Percentiles rank a stretch among this genome's conserved stretches.
These are phyloP conservation scores for Luscinia luscinia DNA, from an alignment of 2,797 vertebrate genomes.

Conservation along the genomic window DNA sequence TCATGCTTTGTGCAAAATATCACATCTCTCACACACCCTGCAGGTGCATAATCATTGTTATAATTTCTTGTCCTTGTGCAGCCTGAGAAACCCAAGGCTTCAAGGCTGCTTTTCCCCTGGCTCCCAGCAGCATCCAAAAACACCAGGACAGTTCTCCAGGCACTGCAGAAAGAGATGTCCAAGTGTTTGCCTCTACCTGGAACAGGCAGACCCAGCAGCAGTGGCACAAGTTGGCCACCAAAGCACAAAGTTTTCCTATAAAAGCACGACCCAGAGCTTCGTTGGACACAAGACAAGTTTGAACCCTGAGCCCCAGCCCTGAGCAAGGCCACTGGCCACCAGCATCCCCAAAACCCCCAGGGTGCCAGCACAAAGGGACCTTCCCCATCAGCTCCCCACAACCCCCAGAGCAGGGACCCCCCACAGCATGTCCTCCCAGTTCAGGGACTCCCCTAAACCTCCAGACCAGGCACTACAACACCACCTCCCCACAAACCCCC, in stretches of 20 bases:
- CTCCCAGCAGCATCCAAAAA: too few species aligned
- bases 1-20: too few species aligned
- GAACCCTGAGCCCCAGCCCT: background rate
- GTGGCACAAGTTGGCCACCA: rapidly evolving
- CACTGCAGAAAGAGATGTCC: too few species aligned
- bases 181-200: rapidly evolving
- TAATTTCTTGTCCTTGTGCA: too few species aligned
- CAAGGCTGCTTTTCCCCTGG: too few species aligned
- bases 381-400: too few species aligned
- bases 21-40: too few species aligned
- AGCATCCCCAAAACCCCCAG: background rate
- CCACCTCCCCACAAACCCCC: background rate
- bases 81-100: too few species aligned
- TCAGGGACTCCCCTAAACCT: background rate
- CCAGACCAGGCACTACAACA: background rate
- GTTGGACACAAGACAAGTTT: background rate
- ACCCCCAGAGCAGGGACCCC: rapidly evolving
- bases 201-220: background rate
- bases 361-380: background rate
- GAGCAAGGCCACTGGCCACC: background rate
- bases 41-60: too few species aligned
- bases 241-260: background rate
- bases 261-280: background rate
- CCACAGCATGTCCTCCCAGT: background rate
- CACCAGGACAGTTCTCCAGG: rapidly evolving